phyloP scores from a whole-genome alignment of 2,888 invertebrate genomes.

The Conops quadrifasciatus region DNA sequence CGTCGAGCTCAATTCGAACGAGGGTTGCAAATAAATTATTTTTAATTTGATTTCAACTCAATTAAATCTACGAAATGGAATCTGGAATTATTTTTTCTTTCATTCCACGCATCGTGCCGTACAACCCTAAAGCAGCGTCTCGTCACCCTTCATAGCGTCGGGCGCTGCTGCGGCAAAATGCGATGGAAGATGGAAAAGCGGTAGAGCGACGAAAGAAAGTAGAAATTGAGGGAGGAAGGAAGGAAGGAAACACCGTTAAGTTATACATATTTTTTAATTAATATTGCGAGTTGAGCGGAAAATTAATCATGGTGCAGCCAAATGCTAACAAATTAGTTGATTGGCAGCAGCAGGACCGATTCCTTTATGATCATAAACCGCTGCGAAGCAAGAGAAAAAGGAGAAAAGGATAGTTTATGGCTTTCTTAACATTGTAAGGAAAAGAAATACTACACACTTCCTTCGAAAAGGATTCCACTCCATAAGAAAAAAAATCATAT shows the following conservation, averaged over 20 bases:
- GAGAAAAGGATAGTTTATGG: background rate
- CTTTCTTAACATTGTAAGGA: no score
- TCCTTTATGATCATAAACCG: no score
- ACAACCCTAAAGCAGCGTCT: no score
- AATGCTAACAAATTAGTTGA: slow-evolving; percentile 22
- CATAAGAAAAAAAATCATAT: no score
- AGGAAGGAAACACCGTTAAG: slow-evolving; percentile 16
- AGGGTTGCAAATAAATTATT: slow-evolving; percentile 63
- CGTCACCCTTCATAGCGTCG: no score
- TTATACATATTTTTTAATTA: slow-evolving; percentile 26
- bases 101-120: background rate
- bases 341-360: background rate
- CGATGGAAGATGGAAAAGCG: background rate
- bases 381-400: background rate
- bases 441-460: no score
- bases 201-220: background rate
- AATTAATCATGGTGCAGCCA: slow-evolving; percentile 29
- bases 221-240: background rate
- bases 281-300: slow-evolving; percentile 28
- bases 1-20: slow-evolving; percentile 27
- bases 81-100: slow-evolving; percentile 59
- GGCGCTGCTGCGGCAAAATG: background rate
- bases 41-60: slow-evolving; percentile 66
- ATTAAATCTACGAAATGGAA: slow-evolving; percentile 65
- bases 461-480: no score